A percentile compares a stretch with the other conserved stretches of the same genome.
phyloP scores from a whole-genome alignment of 2,888 invertebrate species.

The Bimastos eiseni region DNA sequence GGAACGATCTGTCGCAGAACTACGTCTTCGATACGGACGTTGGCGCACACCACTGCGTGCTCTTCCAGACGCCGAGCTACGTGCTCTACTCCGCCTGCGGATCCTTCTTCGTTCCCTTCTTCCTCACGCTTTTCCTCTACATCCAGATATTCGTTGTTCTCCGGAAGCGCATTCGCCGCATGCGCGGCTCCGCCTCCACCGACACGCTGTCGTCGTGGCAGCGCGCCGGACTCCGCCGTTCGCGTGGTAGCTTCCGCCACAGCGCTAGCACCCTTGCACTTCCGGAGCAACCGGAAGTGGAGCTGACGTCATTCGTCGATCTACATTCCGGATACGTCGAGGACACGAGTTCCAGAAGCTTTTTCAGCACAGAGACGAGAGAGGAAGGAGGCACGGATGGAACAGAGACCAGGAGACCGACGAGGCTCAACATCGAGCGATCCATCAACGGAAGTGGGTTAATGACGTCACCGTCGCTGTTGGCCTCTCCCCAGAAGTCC shows the following conservation, averaged over 20 bases:
- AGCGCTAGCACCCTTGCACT: neutral
- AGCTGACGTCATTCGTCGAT: conserved; percentile 8
- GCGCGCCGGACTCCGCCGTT: neutral
- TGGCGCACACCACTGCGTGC: conserved; percentile 53
- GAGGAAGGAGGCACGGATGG: neutral
- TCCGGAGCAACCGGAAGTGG: conserved; percentile 8
- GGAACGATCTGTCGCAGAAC: conserved; percentile 44
- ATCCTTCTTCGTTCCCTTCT: conserved; percentile 60
- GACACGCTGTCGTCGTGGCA: conserved; percentile 17
- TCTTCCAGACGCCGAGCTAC: conserved; percentile 58
- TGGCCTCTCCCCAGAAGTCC: neutral
- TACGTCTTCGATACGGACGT: conserved; percentile 44
- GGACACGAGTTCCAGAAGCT: neutral
- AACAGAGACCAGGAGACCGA: neutral
- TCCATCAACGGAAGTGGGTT: neutral
- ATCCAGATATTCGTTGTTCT: conserved; percentile 60
- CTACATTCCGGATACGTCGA: neutral
- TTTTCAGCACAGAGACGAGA: neutral
- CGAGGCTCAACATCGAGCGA: neutral
- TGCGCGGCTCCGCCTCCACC: conserved; percentile 44
- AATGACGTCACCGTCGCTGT: neutral
- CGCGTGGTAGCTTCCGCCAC: neutral
- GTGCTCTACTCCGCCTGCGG: conserved; percentile 61
- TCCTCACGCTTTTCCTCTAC: conserved; percentile 60
- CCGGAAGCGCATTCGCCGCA: conserved; percentile 50